Conservation (phyloP, 2,888 invertebrate genomes). For the Melanostoma mellinum region DNA sequence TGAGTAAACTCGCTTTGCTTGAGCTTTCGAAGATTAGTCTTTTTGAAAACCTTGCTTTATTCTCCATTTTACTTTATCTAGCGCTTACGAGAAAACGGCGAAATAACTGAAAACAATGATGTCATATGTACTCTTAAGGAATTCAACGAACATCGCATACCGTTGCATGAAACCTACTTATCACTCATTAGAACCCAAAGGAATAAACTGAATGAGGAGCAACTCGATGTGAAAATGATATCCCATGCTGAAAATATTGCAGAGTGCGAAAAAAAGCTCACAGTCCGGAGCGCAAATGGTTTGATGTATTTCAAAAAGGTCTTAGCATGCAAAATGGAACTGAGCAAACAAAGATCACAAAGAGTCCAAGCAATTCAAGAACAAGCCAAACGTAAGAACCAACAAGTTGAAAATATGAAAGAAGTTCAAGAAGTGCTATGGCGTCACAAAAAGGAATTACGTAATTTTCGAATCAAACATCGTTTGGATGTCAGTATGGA, state of each 20-base stretch:
- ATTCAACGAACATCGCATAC: conserved; percentile 86
- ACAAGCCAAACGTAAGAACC: conserved; percentile 74
- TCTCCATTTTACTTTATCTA: conserved; percentile 76
- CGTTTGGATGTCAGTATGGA: conserved; percentile 76
- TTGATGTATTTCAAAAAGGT: conserved; percentile 67
- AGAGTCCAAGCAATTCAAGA: conserved; percentile 72
- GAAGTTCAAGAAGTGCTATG: conserved; percentile 74
- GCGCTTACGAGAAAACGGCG: conserved; percentile 83
- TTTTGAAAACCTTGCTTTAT: too few species aligned
- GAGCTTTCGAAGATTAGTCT: too few species aligned
- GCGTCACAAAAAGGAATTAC: conserved; percentile 76
- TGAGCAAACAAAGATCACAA: conserved; percentile 71
- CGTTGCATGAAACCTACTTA: conserved; percentile 84
- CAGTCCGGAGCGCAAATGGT: not conserved
- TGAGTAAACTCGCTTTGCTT: too few species aligned
- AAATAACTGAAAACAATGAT: conserved; percentile 84
- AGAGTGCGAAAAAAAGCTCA: conserved; percentile 75
- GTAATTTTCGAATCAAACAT: conserved; percentile 76
- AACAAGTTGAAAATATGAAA: conserved; percentile 74
- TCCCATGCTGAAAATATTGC: conserved; percentile 79
- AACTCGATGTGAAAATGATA: conserved; percentile 77
- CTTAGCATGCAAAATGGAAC: conserved; percentile 74
- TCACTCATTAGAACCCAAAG: conserved; percentile 82
- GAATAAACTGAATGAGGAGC: conserved; percentile 77
- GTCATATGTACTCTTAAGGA: conserved; percentile 86